Evolutionary conservation across 2,113 vertebrate species (phyloP).

Genomic region (Rattus rattus): DNA sequence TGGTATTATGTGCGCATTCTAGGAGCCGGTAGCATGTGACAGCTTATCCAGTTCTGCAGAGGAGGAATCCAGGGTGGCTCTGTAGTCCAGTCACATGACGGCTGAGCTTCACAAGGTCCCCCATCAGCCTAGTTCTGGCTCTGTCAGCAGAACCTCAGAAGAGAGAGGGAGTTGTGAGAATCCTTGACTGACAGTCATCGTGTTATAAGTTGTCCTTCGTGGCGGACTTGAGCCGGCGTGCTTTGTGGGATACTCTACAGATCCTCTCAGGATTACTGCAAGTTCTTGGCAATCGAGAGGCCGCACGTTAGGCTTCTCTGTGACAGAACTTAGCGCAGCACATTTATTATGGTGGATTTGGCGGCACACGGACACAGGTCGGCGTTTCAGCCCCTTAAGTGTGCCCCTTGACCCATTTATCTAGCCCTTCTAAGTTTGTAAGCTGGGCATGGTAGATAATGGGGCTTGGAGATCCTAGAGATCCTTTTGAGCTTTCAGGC

Average conservation of each 20-base stretch:
- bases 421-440: not conserved
- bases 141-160: not conserved
- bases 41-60: not conserved
- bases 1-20: not conserved
- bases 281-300: not conserved
- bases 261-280: not conserved
- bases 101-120: not conserved
- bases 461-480: constrained; percentile 11
- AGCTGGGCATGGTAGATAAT: not conserved
- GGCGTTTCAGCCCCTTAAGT: not conserved
- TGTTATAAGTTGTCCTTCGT: not conserved
- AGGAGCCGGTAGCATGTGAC: not conserved
- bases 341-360: not conserved
- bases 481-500: not conserved
- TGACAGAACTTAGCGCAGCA: not conserved
- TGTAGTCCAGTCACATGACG: not conserved
- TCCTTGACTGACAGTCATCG: not conserved
- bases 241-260: not conserved
- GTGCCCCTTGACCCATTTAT: not conserved
- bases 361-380: not conserved
- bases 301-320: not conserved
- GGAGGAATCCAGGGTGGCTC: not conserved
- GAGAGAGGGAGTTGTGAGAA: not conserved
- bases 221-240: not conserved
- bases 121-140: not conserved